Percentiles rank a stretch among this genome's conserved stretches.
Conservation (phyloP, 2,888 invertebrate genomes). For the Bellardia pandia region DNA sequence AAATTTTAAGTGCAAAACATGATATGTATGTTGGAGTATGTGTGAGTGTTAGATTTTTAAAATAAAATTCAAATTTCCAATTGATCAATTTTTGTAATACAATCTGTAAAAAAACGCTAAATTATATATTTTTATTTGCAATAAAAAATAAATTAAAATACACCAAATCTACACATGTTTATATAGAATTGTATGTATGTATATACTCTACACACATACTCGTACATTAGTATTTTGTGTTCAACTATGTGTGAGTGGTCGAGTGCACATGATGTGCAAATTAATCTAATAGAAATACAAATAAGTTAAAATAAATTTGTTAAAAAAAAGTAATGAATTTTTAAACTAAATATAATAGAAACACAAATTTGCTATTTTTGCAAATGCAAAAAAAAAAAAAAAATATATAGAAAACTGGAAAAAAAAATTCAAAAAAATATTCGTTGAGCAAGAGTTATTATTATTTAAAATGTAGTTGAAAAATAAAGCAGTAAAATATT, state of each 20-base stretch:
- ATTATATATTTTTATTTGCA: constrained; percentile 12
- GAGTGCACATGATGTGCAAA: constrained; percentile 24
- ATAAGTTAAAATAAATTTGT: constrained; percentile 9
- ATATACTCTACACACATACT: neutral
- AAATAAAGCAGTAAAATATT: neutral
- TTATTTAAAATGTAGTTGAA: neutral
- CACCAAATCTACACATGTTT: neutral
- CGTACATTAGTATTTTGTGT: neutral
- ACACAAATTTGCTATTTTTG: neutral
- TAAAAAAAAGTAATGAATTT: neutral
- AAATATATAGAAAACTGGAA: neutral
- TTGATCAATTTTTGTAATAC: constrained; percentile 56
- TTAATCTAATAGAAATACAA: constrained; percentile 38
- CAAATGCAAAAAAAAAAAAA: neutral
- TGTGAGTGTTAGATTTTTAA: neutral
- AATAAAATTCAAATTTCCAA: constrained; percentile 60
- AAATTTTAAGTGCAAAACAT: neutral
- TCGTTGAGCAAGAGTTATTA: neutral
- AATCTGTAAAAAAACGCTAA: neutral
- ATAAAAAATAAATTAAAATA: constrained; percentile 40
- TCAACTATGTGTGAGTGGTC: neutral
- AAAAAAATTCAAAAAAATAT: neutral
- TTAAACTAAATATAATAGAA: neutral
- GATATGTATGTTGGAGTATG: neutral
- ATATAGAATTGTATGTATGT: too few species aligned